A percentile compares a stretch with the other conserved stretches of the same genome.
Evolutionary conservation across 2,797 vertebrate genomes (phyloP).

Genomic region (Triplophysa yarkandensis): DNA sequence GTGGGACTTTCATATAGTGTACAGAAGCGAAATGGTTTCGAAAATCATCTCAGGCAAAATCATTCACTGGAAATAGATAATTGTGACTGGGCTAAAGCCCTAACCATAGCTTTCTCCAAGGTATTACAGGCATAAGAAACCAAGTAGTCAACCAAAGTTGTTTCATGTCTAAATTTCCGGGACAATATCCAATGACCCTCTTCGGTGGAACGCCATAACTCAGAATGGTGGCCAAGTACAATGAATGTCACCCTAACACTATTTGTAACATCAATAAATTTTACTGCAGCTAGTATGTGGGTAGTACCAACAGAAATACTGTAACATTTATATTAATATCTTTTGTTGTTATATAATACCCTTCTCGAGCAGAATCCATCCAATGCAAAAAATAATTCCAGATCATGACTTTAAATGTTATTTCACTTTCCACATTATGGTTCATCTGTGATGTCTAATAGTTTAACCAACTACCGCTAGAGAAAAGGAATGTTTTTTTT

Average conservation of each 20-base stretch:
- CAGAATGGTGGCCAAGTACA: conserved; percentile 16
- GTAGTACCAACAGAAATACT: conserved; percentile 22
- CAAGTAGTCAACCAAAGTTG: conserved; percentile 30
- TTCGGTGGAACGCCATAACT: conserved; percentile 14
- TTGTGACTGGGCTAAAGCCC: conserved; percentile 43
- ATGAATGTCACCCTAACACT: conserved; percentile 33
- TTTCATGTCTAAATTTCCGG: conserved; percentile 42
- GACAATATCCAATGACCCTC: conserved; percentile 33
- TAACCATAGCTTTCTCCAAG: conserved; percentile 38
- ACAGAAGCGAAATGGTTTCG: conserved; percentile 23
- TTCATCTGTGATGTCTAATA: conserved; percentile 29
- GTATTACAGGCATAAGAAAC: conserved; percentile 50
- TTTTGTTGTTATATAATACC: conserved; percentile 39
- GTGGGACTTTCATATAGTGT: conserved; percentile 11
- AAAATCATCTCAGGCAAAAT: conserved; percentile 21
- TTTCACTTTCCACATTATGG: conserved; percentile 39
- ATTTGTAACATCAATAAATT: conserved; percentile 30
- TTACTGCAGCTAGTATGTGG: conserved; percentile 22
- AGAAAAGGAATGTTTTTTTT: conserved; percentile 49
- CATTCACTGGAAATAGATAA: conserved; percentile 37
- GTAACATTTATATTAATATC: conserved; percentile 21
- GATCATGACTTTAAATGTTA: conserved; percentile 30
- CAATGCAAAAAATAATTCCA: conserved; percentile 44
- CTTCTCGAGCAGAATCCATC: conserved; percentile 7
- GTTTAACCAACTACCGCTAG: conserved; percentile 36